phyloP scores from a whole-genome alignment of 1,140 invertebrate species.

The Cheumatopsyche charites region DNA sequence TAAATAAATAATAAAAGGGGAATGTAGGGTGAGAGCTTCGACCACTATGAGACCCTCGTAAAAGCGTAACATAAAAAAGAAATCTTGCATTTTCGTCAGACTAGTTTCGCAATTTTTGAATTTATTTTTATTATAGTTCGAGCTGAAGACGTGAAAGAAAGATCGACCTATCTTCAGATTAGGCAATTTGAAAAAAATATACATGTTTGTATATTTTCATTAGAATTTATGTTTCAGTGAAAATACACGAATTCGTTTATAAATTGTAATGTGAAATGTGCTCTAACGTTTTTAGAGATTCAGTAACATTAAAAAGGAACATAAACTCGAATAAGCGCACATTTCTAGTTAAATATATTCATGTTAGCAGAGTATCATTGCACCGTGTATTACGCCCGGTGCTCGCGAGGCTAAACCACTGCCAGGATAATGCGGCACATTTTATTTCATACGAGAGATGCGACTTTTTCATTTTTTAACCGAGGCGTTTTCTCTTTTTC shows the following conservation, averaged over 20 bases:
- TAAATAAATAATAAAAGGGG: constrained; percentile 23
- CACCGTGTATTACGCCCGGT: too few species aligned
- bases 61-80: constrained; percentile 24
- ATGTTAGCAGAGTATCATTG: too few species aligned
- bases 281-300: too few species aligned
- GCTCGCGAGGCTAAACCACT: neutral
- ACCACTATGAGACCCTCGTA: constrained; percentile 11
- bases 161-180: neutral
- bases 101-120: constrained; percentile 34
- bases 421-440: constrained; percentile 16
- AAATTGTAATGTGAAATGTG: too few species aligned
- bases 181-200: constrained; percentile 19
- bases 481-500: neutral
- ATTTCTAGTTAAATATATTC: too few species aligned
- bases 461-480: neutral
- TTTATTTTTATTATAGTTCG: constrained; percentile 34
- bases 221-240: too few species aligned
- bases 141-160: constrained; percentile 5
- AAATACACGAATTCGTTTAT: too few species aligned
- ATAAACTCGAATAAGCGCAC: too few species aligned
- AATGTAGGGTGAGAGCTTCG: neutral
- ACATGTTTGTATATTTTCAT: constrained; percentile 16
- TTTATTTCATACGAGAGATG: constrained; percentile 8
- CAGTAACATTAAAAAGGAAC: too few species aligned
- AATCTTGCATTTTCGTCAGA: constrained; percentile 23